Evolutionary conservation across 2,888 invertebrate species (phyloP).

Genomic region (Calameuta pallipes): DNA sequence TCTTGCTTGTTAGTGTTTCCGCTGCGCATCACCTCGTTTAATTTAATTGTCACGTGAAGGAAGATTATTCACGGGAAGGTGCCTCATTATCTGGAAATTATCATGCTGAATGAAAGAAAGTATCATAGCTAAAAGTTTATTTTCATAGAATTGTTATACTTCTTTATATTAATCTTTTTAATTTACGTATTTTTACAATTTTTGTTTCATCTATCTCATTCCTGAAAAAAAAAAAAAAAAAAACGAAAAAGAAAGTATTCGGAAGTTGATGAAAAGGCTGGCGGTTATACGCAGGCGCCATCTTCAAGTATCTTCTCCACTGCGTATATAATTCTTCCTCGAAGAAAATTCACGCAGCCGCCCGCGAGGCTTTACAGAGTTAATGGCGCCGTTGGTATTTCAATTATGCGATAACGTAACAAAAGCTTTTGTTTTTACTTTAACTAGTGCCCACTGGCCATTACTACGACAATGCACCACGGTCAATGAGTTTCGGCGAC

Average conservation of each 20-base stretch:
- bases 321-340: background rate
- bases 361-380: background rate
- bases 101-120: background rate
- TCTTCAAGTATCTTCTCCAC: background rate
- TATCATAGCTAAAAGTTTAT: background rate
- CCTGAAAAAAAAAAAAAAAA: background rate
- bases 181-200: background rate
- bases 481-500: background rate
- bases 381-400: slow-evolving; percentile 21
- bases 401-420: slow-evolving; percentile 34
- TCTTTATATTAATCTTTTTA: background rate
- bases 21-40: background rate
- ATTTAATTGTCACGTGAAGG: background rate
- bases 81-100: background rate
- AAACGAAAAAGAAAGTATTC: background rate
- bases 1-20: background rate
- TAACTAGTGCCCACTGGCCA: slow-evolving; percentile 25
- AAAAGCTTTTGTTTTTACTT: slow-evolving; percentile 30
- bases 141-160: background rate
- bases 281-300: background rate
- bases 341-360: background rate
- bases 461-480: background rate
- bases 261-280: background rate
- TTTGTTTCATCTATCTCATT: background rate
- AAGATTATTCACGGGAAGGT: background rate